Evolutionary conservation across 1,140 invertebrate genomes (phyloP).

Genomic region (Dufourea novaeangliae): DNA sequence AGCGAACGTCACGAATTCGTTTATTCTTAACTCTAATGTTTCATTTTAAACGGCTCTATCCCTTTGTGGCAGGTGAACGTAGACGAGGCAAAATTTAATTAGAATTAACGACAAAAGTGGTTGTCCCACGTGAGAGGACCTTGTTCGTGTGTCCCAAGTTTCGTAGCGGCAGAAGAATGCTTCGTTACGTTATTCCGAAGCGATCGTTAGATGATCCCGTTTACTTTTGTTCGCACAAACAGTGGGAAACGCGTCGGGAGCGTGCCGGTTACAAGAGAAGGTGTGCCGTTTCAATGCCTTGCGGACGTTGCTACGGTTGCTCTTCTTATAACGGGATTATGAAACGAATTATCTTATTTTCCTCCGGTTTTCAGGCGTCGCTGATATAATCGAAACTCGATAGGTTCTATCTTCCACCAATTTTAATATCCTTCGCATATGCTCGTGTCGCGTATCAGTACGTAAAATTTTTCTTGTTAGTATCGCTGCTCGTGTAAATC

Average conservation of each 20-base stretch:
- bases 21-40: background rate
- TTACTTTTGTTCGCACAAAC: background rate
- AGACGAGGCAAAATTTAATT: background rate
- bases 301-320: background rate
- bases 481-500: conserved; percentile 20
- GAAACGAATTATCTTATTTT: background rate
- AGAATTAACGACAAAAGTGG: background rate
- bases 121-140: background rate
- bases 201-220: background rate
- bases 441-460: background rate
- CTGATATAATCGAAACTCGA: background rate
- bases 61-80: background rate
- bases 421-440: background rate
- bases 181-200: background rate
- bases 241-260: background rate
- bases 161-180: background rate
- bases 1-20: background rate
- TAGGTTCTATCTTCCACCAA: background rate
- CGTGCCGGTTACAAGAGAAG: background rate
- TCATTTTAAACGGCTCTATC: background rate
- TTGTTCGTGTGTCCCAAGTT: background rate
- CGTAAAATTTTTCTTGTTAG: conserved; percentile 14
- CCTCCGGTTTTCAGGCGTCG: no score
- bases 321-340: background rate
- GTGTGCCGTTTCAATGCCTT: background rate